Evolutionary conservation across 2,888 invertebrate species (phyloP), one percentile per base, ranked within the genome.

Genomic region (Pollenia labialis): DNA sequence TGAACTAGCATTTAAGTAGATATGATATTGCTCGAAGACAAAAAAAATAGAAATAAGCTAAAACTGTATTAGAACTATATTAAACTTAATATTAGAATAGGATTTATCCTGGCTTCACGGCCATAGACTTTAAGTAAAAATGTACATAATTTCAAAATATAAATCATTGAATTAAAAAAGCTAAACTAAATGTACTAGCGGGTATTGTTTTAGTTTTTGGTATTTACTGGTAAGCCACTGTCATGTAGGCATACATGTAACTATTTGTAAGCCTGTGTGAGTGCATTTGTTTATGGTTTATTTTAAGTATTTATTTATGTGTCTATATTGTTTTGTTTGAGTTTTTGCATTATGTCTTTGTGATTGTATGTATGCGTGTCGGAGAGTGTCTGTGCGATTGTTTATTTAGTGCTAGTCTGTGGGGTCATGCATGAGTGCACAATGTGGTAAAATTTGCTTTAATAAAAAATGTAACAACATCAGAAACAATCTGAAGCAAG

Each of bases 401-500:
- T 71, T 74, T 86, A 76, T 86, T 76, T 76, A 83, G 76, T 60
- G 66, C 68, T 60, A 69, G 86, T 86, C 80, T 80, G 83, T 76
- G 76, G 77, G 54, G 44, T 66, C 76, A 60, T 83, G 86, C 86
- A 76, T 86, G 86, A 81, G 80, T 76, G 74, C 74, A 86, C 69
- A 75, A 50, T 75, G 82, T 80, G 79, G 79, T 60, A 69, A 75
- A 56, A 71, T 52, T 75, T 86, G 56, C 69, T 76, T 82, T 79
- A 42, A 64, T 50, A 68, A 82, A 77, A 62, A 82, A 44, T 32
- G 40, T 2, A 77, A 56, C 52, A 76, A 68, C 58, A 77, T 58
- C 52, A 64, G 18, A 48, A 58, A 69, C 14, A 62, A 72, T 16
- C 72, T 40, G 48, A 18, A 69, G 0, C 42, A 66, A 3, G 32